Evolutionary conservation across 2,113 vertebrate species (phyloP).

Genomic region (Emydura subglobosa): DNA sequence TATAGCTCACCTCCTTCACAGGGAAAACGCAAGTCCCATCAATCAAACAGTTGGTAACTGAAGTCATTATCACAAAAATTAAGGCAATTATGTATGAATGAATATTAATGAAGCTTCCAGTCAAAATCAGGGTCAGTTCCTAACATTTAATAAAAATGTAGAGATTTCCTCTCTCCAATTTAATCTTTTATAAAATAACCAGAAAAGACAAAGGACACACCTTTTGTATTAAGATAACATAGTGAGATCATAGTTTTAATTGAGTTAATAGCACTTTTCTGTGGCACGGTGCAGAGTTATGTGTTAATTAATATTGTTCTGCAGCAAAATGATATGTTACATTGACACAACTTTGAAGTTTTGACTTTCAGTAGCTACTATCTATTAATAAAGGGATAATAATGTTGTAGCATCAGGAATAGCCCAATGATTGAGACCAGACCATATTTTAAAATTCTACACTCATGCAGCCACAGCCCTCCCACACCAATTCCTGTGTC

Average conservation of each 20-base stretch:
- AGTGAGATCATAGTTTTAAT: constrained; percentile 43
- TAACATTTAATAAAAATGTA: constrained; percentile 74
- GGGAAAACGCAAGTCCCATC: constrained; percentile 82
- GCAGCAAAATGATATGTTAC: constrained; percentile 49
- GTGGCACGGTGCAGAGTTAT: constrained; percentile 43
- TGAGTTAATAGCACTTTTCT: constrained; percentile 57
- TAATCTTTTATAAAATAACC: constrained; percentile 68
- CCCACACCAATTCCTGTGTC: not conserved
- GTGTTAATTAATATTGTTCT: constrained; percentile 65
- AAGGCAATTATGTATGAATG: constrained; percentile 87
- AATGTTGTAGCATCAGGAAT: not conserved
- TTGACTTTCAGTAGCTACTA: constrained; percentile 46
- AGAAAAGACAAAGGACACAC: constrained; percentile 56
- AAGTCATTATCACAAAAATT: constrained; percentile 87
- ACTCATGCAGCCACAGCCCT: not conserved
- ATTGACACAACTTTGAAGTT: constrained; percentile 52
- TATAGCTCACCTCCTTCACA: constrained; percentile 82
- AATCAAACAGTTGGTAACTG: constrained; percentile 87
- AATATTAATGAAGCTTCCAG: constrained; percentile 86
- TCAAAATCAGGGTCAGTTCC: constrained; percentile 81
- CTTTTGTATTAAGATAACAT: constrained; percentile 63
- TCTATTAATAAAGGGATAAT: constrained; percentile 10
- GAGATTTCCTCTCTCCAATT: constrained; percentile 57
- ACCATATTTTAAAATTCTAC: not conserved
- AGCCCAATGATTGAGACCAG: not conserved